A percentile compares a stretch with the other conserved stretches of the same genome.
Conservation (phyloP, 2,888 invertebrate genomes). For the Cephus pulcher region DNA sequence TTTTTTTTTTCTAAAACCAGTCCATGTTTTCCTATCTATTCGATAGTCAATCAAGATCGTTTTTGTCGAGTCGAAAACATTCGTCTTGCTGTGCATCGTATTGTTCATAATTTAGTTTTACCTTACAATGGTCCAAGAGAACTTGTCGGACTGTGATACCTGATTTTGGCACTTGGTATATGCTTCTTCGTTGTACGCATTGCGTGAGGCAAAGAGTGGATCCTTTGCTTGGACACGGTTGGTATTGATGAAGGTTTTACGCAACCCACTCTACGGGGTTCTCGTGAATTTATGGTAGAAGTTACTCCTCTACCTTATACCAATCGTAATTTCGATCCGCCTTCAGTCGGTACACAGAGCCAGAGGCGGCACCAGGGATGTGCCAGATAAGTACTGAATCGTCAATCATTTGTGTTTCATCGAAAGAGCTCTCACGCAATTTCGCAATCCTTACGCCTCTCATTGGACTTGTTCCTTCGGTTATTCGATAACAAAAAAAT, state of each 20-base stretch:
- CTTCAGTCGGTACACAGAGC: background rate
- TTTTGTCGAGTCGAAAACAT: background rate
- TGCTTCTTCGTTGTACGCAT: background rate
- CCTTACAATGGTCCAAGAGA: conserved; percentile 37
- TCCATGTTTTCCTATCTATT: background rate
- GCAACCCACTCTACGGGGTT: background rate
- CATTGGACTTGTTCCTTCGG: background rate
- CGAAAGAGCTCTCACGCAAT: background rate
- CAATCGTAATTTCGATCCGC: background rate
- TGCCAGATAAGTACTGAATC: background rate
- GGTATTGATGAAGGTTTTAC: conserved; percentile 18
- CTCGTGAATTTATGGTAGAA: background rate
- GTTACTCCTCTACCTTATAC: background rate
- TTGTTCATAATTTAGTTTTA: conserved; percentile 6
- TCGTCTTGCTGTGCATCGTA: background rate
- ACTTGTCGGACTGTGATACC: background rate
- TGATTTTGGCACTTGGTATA: background rate
- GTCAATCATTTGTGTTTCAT: background rate
- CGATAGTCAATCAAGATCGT: background rate
- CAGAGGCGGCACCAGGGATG: background rate
- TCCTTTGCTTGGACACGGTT: conserved; percentile 2
- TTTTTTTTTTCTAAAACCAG: background rate
- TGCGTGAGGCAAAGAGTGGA: conserved; percentile 26
- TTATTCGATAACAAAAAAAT: background rate
- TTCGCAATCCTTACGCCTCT: background rate